These are phyloP conservation scores for Passer montanus DNA, from an alignment of 2,113 vertebrate species.

Conservation along the genomic window DNA sequence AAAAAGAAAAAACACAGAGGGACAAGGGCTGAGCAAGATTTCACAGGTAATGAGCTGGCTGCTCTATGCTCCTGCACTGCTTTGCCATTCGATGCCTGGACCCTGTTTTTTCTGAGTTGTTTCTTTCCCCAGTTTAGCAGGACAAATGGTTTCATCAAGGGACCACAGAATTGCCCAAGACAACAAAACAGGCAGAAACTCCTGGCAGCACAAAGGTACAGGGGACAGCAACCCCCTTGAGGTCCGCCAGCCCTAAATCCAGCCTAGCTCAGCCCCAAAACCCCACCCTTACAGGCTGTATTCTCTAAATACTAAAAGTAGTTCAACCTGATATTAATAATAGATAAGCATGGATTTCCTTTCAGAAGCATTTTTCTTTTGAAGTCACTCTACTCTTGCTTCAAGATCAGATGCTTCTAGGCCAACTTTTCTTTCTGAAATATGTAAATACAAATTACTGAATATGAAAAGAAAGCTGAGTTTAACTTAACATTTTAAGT, in stretches of 20 bases:
- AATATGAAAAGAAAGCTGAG: conserved; percentile 27
- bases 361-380: conserved; percentile 46
- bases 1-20: neutral
- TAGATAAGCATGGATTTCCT: conserved; percentile 29
- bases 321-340: conserved; percentile 62
- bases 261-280: neutral
- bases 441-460: conserved; percentile 50
- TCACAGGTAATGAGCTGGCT: neutral
- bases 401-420: conserved; percentile 52
- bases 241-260: neutral
- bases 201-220: neutral
- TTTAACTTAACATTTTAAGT: neutral
- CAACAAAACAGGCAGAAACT: neutral
- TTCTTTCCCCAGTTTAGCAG: neutral
- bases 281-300: neutral
- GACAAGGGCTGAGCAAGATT: neutral
- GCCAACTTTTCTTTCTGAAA: conserved; percentile 36
- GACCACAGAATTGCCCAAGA: neutral
- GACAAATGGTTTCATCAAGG: neutral
- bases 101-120: neutral
- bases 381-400: conserved; percentile 2
- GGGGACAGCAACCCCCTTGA: neutral
- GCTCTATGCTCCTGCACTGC: accelerated
- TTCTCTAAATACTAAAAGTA: conserved; percentile 29
- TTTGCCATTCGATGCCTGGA: neutral